A percentile compares a stretch with the other conserved stretches of the same genome.
These are phyloP conservation scores for Hyles euphorbiae DNA, from an alignment of 1,140 invertebrate genomes.

Conservation along the genomic window DNA sequence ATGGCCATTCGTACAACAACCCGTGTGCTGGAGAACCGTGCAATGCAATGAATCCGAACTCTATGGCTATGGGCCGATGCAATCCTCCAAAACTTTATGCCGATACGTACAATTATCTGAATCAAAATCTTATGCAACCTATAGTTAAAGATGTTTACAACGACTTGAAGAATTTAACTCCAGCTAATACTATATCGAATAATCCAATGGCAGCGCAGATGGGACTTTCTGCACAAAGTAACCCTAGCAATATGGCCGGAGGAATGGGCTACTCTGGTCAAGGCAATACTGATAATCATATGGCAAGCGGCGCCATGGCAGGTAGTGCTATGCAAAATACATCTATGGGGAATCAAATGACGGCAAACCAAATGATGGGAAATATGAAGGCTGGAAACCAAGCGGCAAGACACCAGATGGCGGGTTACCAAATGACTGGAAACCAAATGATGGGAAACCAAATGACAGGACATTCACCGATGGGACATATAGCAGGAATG, in stretches of 20 bases:
- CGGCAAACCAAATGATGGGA: too few relatives aligned
- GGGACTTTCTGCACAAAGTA: constrained; percentile 18
- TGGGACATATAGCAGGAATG: constrained; percentile 34
- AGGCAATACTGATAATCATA: too few relatives aligned
- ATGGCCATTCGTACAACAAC: constrained; percentile 18
- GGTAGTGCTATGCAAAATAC: too few relatives aligned
- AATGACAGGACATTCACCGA: not conserved
- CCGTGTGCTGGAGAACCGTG: constrained; percentile 29
- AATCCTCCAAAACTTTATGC: constrained; percentile 52
- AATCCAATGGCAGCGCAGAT: constrained; percentile 40
- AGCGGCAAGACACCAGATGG: too few relatives aligned
- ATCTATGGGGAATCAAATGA: not conserved
- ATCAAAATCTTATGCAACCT: constrained; percentile 56
- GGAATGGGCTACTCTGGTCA: too few relatives aligned
- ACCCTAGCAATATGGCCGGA: too few relatives aligned
- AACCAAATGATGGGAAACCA: too few relatives aligned
- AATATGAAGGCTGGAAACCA: too few relatives aligned
- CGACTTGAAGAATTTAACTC: constrained; percentile 51
- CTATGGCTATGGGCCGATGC: constrained; percentile 42
- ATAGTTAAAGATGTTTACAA: constrained; percentile 58
- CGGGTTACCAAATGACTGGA: too few relatives aligned
- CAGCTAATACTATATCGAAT: constrained; percentile 51
- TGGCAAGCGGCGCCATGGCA: too few relatives aligned
- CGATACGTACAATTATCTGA: constrained; percentile 58
- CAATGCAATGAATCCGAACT: not conserved